Evolutionary conservation across 2,113 vertebrate genomes (phyloP).

Genomic region (Poecile atricapillus): DNA sequence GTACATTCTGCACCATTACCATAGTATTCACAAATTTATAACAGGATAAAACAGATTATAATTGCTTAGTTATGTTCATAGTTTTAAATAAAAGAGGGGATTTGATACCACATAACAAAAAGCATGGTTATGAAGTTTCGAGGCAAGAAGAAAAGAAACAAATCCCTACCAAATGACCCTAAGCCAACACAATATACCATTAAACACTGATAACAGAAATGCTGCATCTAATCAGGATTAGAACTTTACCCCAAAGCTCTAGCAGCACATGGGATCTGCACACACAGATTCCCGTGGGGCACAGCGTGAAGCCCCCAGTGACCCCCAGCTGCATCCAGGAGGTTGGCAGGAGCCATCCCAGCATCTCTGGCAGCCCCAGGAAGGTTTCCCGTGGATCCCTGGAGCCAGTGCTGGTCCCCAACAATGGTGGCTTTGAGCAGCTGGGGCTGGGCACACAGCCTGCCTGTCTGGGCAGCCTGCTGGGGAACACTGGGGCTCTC

Average conservation of each 20-base stretch:
- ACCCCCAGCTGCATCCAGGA: rapidly evolving
- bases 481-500: not conserved
- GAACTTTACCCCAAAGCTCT: rapidly evolving
- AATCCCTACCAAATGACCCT: not conserved
- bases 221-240: rapidly evolving
- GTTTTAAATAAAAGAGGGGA: not conserved
- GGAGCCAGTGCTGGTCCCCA: too few species aligned
- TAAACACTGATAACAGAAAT: not conserved
- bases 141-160: not conserved
- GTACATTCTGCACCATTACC: not conserved
- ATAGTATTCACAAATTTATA: not conserved
- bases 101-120: not conserved
- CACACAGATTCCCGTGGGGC: rapidly evolving
- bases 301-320: not conserved
- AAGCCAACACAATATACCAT: rapidly evolving
- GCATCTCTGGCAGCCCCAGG: not conserved
- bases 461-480: rapidly evolving
- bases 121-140: not conserved
- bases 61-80: not conserved
- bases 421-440: not conserved
- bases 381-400: not conserved
- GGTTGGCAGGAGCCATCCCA: not conserved
- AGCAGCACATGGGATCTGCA: rapidly evolving
- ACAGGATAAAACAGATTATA: not conserved
- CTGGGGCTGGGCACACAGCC: not conserved